Base-by-base conservation (phyloP, 1,140 invertebrate species). In the Saccostrea echinata region DNA sequence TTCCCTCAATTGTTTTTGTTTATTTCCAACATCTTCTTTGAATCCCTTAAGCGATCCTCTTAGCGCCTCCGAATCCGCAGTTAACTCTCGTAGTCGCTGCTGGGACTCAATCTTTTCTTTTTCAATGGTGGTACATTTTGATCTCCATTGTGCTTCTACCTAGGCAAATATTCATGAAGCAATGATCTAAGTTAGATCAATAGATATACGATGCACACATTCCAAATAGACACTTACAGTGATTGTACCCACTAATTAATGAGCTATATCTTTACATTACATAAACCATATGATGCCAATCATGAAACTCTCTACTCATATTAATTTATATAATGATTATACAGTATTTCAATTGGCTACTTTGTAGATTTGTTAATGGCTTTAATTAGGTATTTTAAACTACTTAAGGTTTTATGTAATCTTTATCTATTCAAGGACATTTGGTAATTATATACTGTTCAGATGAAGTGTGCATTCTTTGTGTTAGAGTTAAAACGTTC, bases 91-190 rank as follows among this genome's bases (percentile, higher is more conserved):
- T 21, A 92, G 61, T 35, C 88, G 88, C n/a, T 91, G 86, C 71
- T 91, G 86, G 13, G 92, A 52, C 13, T 80, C 43, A 33, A 27
- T 35, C 24, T 87, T 89, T 55, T 87, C 88, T 83, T 87, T 89
- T 57, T 89, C 88, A 18, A 83, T 83, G 33, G 92, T 90, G 3
- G 90, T 57, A 76, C 90, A 93, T 80, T 94, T 93, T 16, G 92
- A 92, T 86, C 88, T 89, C 93, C 92, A 94, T 24, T 33, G 35
- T 76, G 57, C 51, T 82, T 55, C 33, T 57, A 88, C 51, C 51
- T 89, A 85, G 64, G 35, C 64, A 76, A 76, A 76, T 76, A 76
- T 76, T 33, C 68, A 76, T 76, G 68, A 76, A 76, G 68, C 68
- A 76, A 76, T 76, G 68, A 76, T 76, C 68, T 76, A 76, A 76